A percentile compares a stretch with the other conserved stretches of the same genome.
Conservation (phyloP, 2,888 invertebrate genomes). For the Rhogogaster chlorosoma region DNA sequence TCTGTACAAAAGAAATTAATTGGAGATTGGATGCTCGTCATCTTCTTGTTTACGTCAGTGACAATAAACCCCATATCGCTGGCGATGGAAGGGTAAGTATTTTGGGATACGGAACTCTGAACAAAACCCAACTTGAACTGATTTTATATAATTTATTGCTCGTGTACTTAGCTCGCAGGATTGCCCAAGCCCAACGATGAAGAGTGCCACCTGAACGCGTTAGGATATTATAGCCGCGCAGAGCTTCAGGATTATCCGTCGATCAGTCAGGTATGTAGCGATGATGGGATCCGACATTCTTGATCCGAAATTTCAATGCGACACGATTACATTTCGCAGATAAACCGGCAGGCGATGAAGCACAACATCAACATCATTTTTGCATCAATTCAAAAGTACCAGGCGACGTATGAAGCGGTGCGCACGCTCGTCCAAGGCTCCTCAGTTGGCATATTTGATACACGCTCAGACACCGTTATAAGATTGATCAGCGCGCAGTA, state of each 20-base stretch:
- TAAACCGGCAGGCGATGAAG: conserved; percentile 83
- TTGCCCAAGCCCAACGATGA: conserved; percentile 85
- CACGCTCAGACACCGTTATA: conserved; percentile 84
- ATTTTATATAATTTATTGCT: background rate
- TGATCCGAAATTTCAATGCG: background rate
- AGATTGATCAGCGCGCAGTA: conserved; percentile 86
- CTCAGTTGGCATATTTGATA: conserved; percentile 82
- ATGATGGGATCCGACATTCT: background rate
- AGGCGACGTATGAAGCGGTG: conserved; percentile 63
- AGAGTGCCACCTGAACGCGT: conserved; percentile 80
- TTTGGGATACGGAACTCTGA: conserved; percentile 54
- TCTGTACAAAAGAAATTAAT: conserved; percentile 85
- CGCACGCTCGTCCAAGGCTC: conserved; percentile 83
- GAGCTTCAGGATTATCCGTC: conserved; percentile 87
- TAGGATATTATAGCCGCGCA: conserved; percentile 80
- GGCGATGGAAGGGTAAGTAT: conserved; percentile 78
- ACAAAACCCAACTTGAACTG: background rate
- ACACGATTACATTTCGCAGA: conserved; percentile 70
- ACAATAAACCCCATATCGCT: conserved; percentile 86
- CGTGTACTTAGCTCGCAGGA: conserved; percentile 78
- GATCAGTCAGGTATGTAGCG: conserved; percentile 80
- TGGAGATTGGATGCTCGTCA: conserved; percentile 89
- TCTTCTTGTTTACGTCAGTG: conserved; percentile 88
- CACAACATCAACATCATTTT: conserved; percentile 89
- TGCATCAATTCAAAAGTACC: conserved; percentile 80